phyloP scores from a whole-genome alignment of 2,113 vertebrate species.

The Callipepla californica region DNA sequence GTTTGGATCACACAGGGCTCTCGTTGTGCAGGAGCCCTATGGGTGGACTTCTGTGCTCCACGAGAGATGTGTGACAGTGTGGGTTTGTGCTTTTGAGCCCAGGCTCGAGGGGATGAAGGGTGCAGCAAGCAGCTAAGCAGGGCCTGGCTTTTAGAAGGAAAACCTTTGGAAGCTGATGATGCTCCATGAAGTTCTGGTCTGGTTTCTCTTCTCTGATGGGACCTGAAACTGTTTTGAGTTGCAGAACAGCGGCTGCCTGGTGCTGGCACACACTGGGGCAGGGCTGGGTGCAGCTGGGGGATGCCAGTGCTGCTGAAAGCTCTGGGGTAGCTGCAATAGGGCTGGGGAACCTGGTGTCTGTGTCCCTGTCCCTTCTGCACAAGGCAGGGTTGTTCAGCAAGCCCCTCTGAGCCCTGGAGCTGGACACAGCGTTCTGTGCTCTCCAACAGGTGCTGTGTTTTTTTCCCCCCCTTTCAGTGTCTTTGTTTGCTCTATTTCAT shows the following conservation, averaged over 20 bases:
- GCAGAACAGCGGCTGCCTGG: not conserved
- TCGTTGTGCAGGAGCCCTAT: not conserved
- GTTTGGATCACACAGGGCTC: not conserved
- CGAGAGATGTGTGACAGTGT: not conserved
- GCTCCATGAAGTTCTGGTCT: not conserved
- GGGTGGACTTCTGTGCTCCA: not conserved
- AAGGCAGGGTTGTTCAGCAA: not conserved
- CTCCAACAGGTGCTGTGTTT: not conserved
- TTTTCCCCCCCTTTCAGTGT: not conserved
- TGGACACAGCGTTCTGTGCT: not conserved
- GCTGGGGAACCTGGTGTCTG: not conserved
- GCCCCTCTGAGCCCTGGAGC: not conserved
- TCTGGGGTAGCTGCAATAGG: not conserved
- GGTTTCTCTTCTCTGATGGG: not conserved
- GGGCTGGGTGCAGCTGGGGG: not conserved
- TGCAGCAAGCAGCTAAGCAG: not conserved
- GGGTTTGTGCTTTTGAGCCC: not conserved
- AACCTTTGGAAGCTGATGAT: not conserved
- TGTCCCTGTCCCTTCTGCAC: not conserved
- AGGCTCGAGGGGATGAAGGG: not conserved
- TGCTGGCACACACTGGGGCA: not conserved
- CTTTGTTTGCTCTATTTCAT: not conserved
- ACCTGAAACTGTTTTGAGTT: not conserved
- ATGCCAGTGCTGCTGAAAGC: not conserved
- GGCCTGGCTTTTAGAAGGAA: not conserved